A percentile compares a stretch with the other conserved stretches of the same genome.
Evolutionary conservation across 2,113 vertebrate species (phyloP).

Genomic region (Formicarius rufipectus): DNA sequence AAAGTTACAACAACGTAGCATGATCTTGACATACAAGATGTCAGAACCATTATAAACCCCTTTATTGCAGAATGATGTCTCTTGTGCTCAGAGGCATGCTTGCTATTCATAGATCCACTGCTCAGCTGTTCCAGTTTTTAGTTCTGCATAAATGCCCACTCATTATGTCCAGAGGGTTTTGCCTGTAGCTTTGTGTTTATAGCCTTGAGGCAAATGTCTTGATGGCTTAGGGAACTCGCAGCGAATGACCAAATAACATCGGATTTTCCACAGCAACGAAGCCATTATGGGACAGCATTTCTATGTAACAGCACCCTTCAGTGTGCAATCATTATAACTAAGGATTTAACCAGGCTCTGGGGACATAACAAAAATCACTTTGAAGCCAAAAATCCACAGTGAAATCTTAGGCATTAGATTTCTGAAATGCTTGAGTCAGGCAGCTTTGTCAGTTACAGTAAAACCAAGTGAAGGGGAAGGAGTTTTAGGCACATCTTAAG

Average conservation of each 20-base stretch:
- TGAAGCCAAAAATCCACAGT: slow-evolving; percentile 58
- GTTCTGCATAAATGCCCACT: slow-evolving; percentile 80
- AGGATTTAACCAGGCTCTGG: slow-evolving; percentile 64
- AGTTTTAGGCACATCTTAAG: slow-evolving; percentile 1
- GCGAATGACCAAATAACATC: slow-evolving; percentile 74
- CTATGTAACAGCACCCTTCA: slow-evolving; percentile 75
- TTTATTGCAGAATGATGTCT: slow-evolving; percentile 66
- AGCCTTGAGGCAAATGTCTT: slow-evolving; percentile 79
- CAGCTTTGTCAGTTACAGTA: slow-evolving; percentile 47
- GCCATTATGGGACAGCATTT: slow-evolving; percentile 76
- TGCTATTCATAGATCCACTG: slow-evolving; percentile 74
- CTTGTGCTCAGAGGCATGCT: slow-evolving; percentile 73
- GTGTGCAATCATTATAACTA: slow-evolving; percentile 71
- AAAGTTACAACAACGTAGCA: slow-evolving; percentile 61
- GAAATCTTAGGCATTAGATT: slow-evolving; percentile 56
- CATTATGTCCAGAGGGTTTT: slow-evolving; percentile 77
- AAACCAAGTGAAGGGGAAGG: slow-evolving; percentile 5
- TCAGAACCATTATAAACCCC: slow-evolving; percentile 72
- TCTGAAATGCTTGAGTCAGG: slow-evolving; percentile 45
- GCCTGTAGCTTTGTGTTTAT: slow-evolving; percentile 76
- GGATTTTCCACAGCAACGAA: slow-evolving; percentile 77
- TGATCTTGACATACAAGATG: slow-evolving; percentile 74
- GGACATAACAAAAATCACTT: slow-evolving; percentile 68
- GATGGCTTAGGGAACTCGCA: slow-evolving; percentile 73
- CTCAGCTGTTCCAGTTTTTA: slow-evolving; percentile 80